Base-by-base conservation (phyloP, 64 coral and sea anemone species). In the Montipora sp. region DNA sequence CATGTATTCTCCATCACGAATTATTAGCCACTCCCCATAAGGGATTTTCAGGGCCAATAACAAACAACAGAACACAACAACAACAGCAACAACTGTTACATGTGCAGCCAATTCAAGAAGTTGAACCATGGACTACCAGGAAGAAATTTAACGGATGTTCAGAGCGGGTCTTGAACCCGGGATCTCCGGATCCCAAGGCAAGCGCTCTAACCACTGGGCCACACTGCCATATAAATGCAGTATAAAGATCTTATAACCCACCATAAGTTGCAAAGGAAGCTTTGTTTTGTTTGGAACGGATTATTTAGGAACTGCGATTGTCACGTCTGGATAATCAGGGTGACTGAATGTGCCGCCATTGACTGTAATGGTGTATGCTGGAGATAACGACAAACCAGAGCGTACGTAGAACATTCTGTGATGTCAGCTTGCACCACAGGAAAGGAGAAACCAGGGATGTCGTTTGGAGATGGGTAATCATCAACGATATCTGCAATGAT, bases 371-470 rank as follows among this genome's bases (percentile, higher is more conserved):
- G 19, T 47, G 5, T 20, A 69, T 14, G n/a, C 23, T 51, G 77
- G 71, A 36, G 79, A 60, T 4, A 23, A 0, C 91, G 91, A 80
- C 79, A 88, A 61, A 93, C 84, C 7, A 93, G 77, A 12, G 91
- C 83, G 53, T 87, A 93, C 3, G 76, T 80, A 3, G 91, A 80
- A 48, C 91, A 93, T 48, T 88, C 7, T 5, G 23, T 7, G 5
- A 93, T 93, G 10, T 88, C 91, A 73, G 84, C 66, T 74, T 88
- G 75, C 10, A 27, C 92, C 58, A 93, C 48, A 14, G 92, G 92
- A 19, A 93, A 88, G n/a, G 2, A 8, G 73, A 80, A 93, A 27
- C 63, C 24, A 13, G 75, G 83, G 7, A 49, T n/a, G 1, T 88
- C 49, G 11, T 88, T n/a, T 51, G 16, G 15, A 51, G 43, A 59